Evolutionary conservation across 2,113 vertebrate genomes (phyloP).

Genomic region (Chlamydotis undulata): DNA sequence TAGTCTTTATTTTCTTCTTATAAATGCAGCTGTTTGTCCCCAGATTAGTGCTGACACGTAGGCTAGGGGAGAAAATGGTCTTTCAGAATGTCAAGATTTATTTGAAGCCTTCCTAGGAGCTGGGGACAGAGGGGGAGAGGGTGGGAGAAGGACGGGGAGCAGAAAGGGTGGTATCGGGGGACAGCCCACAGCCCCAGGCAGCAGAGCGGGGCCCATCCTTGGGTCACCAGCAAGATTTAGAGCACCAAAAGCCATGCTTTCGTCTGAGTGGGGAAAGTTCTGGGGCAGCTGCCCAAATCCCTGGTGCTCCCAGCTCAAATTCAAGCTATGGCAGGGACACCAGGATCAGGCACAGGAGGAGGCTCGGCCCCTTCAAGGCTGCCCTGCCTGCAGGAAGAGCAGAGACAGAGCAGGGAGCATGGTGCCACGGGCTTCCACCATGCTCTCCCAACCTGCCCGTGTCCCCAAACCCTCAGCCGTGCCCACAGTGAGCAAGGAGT

Average conservation of each 20-base stretch:
- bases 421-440: not conserved
- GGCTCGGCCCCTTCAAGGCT: not conserved
- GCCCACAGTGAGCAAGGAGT: rapidly evolving
- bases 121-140: not conserved
- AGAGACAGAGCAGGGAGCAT: rapidly evolving
- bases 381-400: not conserved
- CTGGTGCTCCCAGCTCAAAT: not conserved
- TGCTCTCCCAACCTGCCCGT: not conserved
- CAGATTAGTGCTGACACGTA: not conserved
- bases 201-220: not conserved
- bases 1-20: not conserved
- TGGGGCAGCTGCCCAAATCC: not conserved
- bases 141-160: not conserved
- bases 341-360: not conserved
- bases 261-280: not conserved
- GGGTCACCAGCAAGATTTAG: not conserved
- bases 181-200: not conserved
- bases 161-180: rapidly evolving
- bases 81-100: not conserved
- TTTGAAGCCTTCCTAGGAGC: not conserved
- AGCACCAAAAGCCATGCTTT: not conserved
- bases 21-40: not conserved
- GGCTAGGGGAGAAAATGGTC: not conserved
- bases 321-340: rapidly evolving
- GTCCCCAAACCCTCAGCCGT: not conserved